Evolutionary conservation across 2,113 vertebrate species (phyloP), one percentile per base, ranked within the genome.

Genomic region (Caranx ignobilis): DNA sequence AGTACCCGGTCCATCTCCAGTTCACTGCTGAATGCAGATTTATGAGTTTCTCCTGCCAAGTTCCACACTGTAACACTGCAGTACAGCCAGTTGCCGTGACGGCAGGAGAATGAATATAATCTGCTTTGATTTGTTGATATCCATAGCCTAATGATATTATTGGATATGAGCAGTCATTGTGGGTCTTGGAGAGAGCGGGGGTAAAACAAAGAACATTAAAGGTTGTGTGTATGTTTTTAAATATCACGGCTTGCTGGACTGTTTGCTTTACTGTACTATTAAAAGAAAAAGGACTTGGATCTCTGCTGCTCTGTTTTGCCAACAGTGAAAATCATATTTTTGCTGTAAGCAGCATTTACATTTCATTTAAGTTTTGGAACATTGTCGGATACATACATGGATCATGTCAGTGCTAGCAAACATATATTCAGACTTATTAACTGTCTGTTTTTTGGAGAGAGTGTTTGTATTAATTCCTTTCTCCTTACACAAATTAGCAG

Each of bases 61-160:
- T 84, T 85, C 83, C 71, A 87, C 85, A 82, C 71, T 41, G 67
- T 68, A 61, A 87, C 67, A 61, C 66, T 35, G 15, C 69, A 65
- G 54, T 39, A 19, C 55, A 72, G 63, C 64, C 57, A 71, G 54
- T 84, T 83, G 64, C 60, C 12, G 3, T 81, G 39, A 71, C 43
- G 26, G 65, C 15, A 26, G 48, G 31, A 71, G 41, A 60, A 79
- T 60, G 16, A 81, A 50, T 79, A 37, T 69, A 73, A 71, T 77
- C 47, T 75, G 59, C 35, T 87, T 85, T 82, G 65, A 83, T 82
- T 83, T 86, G 47, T 70, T 83, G 76, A 78, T 57, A 78, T 77
- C 13, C 26, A 56, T 71, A 26, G 26, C 26, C 26, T 26, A 81
- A 77, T 75, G 43, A 75, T 74, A 65, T 75, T 77, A 65, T 74